Base-by-base conservation (phyloP, 2,888 invertebrate genomes). In the Hypercompe scribonia region DNA sequence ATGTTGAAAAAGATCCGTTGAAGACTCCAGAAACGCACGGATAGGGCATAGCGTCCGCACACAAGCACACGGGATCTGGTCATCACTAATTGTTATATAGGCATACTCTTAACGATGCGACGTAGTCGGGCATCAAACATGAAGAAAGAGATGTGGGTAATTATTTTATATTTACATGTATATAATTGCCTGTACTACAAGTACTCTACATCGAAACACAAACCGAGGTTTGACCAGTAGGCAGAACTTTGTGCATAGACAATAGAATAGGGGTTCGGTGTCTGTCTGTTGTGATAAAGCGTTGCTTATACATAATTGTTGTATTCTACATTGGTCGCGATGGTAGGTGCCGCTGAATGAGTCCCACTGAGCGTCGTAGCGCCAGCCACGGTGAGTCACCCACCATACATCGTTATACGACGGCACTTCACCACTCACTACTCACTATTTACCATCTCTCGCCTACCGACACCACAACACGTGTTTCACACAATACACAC, bases 331-430 rank as follows among this genome's bases (percentile, higher is more conserved):
- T 78, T 74, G 78, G 71, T 72, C 73, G 72, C 76, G 76, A 75
- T 68, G 69, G 70, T 72, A 79, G 77, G 79, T 78, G 80, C 74
- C 75, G 77, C 78, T 63, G 75, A 75, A 75, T 71, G 72, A 70
- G 71, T 64, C 66, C 69, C 61, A 64, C 46, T 13, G 11, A 73
- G n/a, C 68, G 78, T 68, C 77, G 76, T 75, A 71, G 80, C 73
- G 75, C 66, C 70, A 65, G 76, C 79, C 75, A 76, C 76, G 81
- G 80, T 80, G 78, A 78, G 81, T 81, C 72, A 28, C 33, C 18
- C 42, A 66, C 66, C 46, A 70, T 66, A 68, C 65, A 70, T 58
- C 65, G 65, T 69, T 69, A 68, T 61, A 68, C 33, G 2, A 21
- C 34, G 33, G n/a, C 31, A 58, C 28, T n/a, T 7, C n/a, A 39